Evolutionary conservation across 2,797 vertebrate species (phyloP), one percentile per base, ranked within the genome.

Genomic region (Pyrocephalus nanus): DNA sequence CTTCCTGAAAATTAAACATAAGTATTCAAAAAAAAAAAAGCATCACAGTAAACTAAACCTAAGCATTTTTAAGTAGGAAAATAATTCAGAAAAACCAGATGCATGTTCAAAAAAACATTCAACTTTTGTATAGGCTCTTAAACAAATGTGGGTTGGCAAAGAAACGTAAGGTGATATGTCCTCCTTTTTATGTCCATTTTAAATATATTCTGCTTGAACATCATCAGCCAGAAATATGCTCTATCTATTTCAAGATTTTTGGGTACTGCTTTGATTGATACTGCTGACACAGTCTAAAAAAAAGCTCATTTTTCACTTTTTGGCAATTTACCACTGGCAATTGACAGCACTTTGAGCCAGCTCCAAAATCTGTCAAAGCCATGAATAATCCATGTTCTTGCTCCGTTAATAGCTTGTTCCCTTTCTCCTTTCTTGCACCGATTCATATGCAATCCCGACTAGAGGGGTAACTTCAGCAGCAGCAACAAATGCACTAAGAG

Each of bases 271-370:
- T 11, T 91, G 93, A 96, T 82, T 93, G 92, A 91, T 95, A 64
- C 74, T 82, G 91, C 88, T 95, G 94, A 97, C 84, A 80, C 45
- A 93, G 69, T 15, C 88, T 58, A 74, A 94, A 95, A 87, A 69
- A 69, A 87, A 77, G 4, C 64, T 73, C 9, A 2, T 87, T 95
- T 94, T 95, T 94, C 71, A 86, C 92, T 96, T 94, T 95, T 95
- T 94, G 90, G 83, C 88, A 85, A 82, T 96, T 92, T 92, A 91
- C 74, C 48, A 64, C 57, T 43, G 53, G 70, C 32, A 8, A 89
- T 79, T 83, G 93, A 94, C 95, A 95, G 64, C 47, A 85, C 71
- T 89, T 95, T 89, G 96, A 84, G 67, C 26, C 40, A 1, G 4
- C 40, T 88, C 80, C 94, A 92, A 88, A 93, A 78, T 55, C 26